phyloP scores from a whole-genome alignment of 2,888 invertebrate genomes.

The Julus scandinavius region DNA sequence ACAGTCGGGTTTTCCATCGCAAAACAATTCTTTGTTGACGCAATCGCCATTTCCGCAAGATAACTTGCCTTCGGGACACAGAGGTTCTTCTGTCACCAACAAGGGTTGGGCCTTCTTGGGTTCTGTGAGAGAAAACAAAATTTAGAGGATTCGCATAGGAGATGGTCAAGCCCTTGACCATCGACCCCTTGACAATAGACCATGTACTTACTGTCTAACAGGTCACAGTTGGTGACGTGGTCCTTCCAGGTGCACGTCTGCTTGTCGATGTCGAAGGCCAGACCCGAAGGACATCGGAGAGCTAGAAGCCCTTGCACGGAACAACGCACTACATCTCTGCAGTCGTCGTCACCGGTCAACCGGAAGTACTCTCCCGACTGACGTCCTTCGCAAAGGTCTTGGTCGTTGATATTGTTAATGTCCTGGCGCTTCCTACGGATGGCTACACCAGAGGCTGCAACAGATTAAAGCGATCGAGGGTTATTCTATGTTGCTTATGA shows the following conservation, averaged over 20 bases:
- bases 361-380: conserved; percentile 96
- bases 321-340: conserved; percentile 94
- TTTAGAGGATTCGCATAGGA: not conserved
- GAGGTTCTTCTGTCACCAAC: conserved; percentile 87
- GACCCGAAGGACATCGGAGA: conserved; percentile 90
- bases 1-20: conserved; percentile 62
- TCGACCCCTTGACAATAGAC: not conserved
- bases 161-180: not conserved
- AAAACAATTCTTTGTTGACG: conserved; percentile 61
- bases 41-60: conserved; percentile 62
- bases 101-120: conserved; percentile 83
- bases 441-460: not conserved
- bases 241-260: conserved; percentile 96
- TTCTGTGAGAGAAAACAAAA: conserved; percentile 31
- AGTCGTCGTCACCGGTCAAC: conserved; percentile 87
- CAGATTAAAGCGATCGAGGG: not conserved
- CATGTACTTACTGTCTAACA: conserved; percentile 80
- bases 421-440: conserved; percentile 55
- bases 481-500: not conserved
- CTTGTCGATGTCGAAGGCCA: conserved; percentile 93
- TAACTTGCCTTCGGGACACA: conserved; percentile 71
- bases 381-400: conserved; percentile 91
- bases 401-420: conserved; percentile 69
- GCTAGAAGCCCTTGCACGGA: conserved; percentile 84
- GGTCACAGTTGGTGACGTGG: conserved; percentile 90